These are phyloP conservation scores for Hofmannophila pseudospretella DNA, from an alignment of 2,888 invertebrate genomes.

Conservation along the genomic window DNA sequence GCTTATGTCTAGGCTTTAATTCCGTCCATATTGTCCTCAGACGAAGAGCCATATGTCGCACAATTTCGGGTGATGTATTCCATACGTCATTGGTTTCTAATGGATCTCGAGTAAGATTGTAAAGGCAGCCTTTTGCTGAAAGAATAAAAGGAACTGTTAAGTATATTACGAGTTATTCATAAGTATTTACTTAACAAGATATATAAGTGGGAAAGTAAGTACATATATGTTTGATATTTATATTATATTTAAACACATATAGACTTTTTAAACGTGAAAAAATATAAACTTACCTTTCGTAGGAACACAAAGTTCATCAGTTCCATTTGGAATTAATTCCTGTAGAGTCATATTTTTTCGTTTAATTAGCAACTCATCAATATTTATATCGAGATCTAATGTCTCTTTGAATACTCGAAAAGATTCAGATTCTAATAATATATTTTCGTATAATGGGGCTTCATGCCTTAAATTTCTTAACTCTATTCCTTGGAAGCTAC, in stretches of 20 bases:
- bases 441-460: slow-evolving; percentile 29
- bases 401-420: slow-evolving; percentile 32
- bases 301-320: slow-evolving; percentile 31
- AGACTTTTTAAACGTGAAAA: too few relatives aligned
- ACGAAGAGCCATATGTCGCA: slow-evolving; percentile 29
- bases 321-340: slow-evolving; percentile 5
- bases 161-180: too few relatives aligned
- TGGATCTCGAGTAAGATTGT: slow-evolving; percentile 39
- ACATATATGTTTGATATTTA: too few relatives aligned
- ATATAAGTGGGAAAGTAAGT: slow-evolving; percentile 1
- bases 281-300: slow-evolving; percentile 27
- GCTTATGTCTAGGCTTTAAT: slow-evolving; percentile 27
- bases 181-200: not conserved
- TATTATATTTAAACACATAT: too few relatives aligned
- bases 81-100: slow-evolving; percentile 38
- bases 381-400: slow-evolving; percentile 25
- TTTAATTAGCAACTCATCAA: slow-evolving; percentile 24
- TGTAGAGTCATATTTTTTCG: slow-evolving; percentile 22
- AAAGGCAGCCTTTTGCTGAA: slow-evolving; percentile 46
- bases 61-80: slow-evolving; percentile 30
- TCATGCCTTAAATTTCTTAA: slow-evolving; percentile 22
- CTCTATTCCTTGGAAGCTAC: slow-evolving; percentile 30
- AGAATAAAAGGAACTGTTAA: slow-evolving; percentile 5
- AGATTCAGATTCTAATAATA: slow-evolving; percentile 32
- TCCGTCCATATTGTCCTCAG: slow-evolving; percentile 35